Evolutionary conservation across 2,888 invertebrate species (phyloP).

Genomic region (Hydriomena furcata): DNA sequence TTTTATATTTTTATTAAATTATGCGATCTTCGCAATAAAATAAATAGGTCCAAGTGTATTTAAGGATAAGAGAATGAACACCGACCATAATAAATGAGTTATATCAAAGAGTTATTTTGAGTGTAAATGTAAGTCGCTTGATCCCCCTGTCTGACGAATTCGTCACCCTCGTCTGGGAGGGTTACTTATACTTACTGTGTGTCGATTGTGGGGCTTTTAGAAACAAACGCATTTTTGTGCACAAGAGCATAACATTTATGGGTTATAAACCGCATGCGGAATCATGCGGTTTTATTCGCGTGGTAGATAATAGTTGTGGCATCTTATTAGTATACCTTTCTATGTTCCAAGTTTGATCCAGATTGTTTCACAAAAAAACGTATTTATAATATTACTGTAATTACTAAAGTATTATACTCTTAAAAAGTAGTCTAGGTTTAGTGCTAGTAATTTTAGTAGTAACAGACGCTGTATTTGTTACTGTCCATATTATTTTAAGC

Average conservation of each 20-base stretch:
- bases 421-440: no score
- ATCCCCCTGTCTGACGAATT: conserved; percentile 47
- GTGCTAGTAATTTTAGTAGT: no score
- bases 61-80: conserved; percentile 12
- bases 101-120: conserved; percentile 53
- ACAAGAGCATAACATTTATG: no score
- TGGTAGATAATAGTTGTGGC: no score
- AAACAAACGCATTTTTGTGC: conserved; percentile 8
- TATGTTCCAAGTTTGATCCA: no score
- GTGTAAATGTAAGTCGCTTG: conserved; percentile 54
- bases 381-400: no score
- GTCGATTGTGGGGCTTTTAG: conserved; percentile 11
- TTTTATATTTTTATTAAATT: conserved; percentile 6
- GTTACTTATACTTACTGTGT: conserved; percentile 12
- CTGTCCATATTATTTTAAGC: background rate
- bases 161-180: conserved; percentile 37
- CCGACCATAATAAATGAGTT: conserved; percentile 41
- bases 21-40: conserved; percentile 1
- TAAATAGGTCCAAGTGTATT: background rate
- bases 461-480: background rate
- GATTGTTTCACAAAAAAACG: no score
- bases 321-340: no score
- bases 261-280: no score
- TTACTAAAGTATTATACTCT: no score
- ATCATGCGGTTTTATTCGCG: no score